Percentiles rank a stretch among this genome's conserved stretches.
These are phyloP conservation scores for Athalia cordata DNA, from an alignment of 2,888 invertebrate species.

Conservation along the genomic window DNA sequence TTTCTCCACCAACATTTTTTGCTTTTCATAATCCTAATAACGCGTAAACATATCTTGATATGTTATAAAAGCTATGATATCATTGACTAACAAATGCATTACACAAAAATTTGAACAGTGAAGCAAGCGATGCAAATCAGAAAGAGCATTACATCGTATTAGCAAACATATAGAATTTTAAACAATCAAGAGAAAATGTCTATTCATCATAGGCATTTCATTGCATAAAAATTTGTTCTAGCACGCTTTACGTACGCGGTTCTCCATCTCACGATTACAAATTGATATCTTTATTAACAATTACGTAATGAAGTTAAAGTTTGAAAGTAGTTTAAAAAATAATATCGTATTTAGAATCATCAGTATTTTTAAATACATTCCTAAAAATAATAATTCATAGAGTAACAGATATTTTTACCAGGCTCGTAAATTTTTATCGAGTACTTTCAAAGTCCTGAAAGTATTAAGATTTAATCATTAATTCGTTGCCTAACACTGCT, in stretches of 20 bases:
- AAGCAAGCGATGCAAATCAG: too few relatives aligned
- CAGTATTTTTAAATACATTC: conserved; percentile 27
- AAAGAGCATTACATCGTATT: conserved; percentile 1
- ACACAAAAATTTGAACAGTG: too few relatives aligned
- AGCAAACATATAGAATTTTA: conserved; percentile 11
- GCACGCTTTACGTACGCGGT: not conserved
- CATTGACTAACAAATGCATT: too few relatives aligned
- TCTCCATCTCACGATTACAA: not conserved
- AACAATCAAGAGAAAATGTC: conserved; percentile 6
- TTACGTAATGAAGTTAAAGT: not conserved
- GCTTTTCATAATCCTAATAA: too few relatives aligned
- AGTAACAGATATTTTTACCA: not conserved
- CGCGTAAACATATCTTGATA: too few relatives aligned
- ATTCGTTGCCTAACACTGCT: not conserved
- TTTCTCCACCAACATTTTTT: too few relatives aligned
- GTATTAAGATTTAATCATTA: not conserved
- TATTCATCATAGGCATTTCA: conserved; percentile 31
- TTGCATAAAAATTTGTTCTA: conserved; percentile 11
- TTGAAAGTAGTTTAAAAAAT: not conserved
- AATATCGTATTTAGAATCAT: conserved; percentile 11
- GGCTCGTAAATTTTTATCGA: not conserved
- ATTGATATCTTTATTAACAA: conserved; percentile 16
- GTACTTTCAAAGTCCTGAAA: not conserved
- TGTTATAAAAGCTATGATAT: too few relatives aligned
- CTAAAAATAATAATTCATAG: conserved; percentile 5